Evolutionary conservation across 2,797 vertebrate genomes (phyloP).

Genomic region (Gastrophryne carolinensis): DNA sequence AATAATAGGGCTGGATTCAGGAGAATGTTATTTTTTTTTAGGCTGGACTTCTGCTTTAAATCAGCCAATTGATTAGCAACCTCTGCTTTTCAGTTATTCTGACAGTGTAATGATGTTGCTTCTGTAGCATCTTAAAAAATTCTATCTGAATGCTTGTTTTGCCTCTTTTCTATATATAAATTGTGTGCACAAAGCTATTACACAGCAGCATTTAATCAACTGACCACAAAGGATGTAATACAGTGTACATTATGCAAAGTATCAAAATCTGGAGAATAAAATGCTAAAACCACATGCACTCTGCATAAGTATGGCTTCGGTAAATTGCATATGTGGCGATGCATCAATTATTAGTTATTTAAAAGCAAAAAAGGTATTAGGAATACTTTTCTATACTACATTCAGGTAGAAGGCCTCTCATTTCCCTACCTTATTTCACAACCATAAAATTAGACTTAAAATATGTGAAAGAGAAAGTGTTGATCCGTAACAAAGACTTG

Average conservation of each 20-base stretch:
- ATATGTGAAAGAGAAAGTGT: slow-evolving; percentile 36
- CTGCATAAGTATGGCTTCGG: background rate
- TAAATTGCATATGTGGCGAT: slow-evolving; percentile 11
- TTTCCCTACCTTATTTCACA: slow-evolving; percentile 25
- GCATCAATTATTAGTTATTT: slow-evolving; percentile 29
- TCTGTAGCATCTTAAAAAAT: too few relatives aligned
- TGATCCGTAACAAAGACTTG: slow-evolving; percentile 40
- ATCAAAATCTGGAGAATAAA: background rate
- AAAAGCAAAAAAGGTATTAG: background rate
- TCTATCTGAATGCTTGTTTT: too few relatives aligned
- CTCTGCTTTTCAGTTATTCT: too few relatives aligned
- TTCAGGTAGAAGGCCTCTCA: slow-evolving; percentile 10
- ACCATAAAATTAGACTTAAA: slow-evolving; percentile 41
- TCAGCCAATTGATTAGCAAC: too few relatives aligned
- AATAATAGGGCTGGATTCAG: too few relatives aligned
- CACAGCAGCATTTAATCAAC: background rate
- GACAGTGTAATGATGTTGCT: too few relatives aligned
- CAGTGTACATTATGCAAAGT: background rate
- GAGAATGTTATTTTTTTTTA: too few relatives aligned
- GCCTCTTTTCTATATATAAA: background rate
- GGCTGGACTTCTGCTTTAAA: too few relatives aligned
- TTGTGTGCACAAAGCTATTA: background rate
- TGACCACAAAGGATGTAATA: background rate
- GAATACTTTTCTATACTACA: background rate
- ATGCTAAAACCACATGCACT: background rate